phyloP scores from a whole-genome alignment of 2,888 invertebrate genomes.

The Glaucopsyche alexis region DNA sequence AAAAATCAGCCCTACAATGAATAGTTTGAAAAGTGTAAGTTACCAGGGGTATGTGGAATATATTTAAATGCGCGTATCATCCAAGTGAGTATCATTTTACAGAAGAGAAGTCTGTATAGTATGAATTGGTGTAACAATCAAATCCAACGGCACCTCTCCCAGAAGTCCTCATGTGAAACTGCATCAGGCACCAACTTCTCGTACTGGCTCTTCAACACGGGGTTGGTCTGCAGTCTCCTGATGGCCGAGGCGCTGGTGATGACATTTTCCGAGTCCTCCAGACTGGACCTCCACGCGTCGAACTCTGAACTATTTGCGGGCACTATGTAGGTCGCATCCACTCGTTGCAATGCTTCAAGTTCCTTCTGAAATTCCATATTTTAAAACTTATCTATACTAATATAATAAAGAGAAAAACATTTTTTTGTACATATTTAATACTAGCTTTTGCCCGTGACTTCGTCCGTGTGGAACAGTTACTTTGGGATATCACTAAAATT shows the following conservation, averaged over 20 bases:
- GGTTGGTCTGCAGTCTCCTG: constrained; percentile 54
- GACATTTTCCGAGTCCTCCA: constrained; percentile 51
- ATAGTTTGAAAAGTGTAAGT: too few species aligned
- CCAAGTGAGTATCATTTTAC: too few species aligned
- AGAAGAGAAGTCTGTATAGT: too few species aligned
- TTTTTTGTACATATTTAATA: too few species aligned
- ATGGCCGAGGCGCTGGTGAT: constrained; percentile 50
- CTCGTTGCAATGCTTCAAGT: constrained; percentile 84
- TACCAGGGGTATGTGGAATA: too few species aligned
- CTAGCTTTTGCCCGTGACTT: too few species aligned
- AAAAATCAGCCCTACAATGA: too few species aligned
- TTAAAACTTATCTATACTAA: background rate
- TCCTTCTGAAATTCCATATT: constrained; percentile 76
- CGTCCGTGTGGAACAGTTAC: too few species aligned
- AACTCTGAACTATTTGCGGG: constrained; percentile 81
- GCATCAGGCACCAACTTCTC: constrained; percentile 85
- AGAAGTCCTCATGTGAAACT: constrained; percentile 87
- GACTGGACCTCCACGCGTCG: constrained; percentile 65
- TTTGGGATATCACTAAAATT: too few species aligned
- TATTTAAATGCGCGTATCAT: too few species aligned
- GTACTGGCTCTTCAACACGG: constrained; percentile 81
- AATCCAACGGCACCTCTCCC: constrained; percentile 81
- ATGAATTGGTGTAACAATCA: too few species aligned
- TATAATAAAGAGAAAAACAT: too few species aligned
- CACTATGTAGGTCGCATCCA: constrained; percentile 86